These are phyloP conservation scores for Drosophila nannoptera DNA, from an alignment of 1,140 invertebrate genomes.

Conservation along the genomic window DNA sequence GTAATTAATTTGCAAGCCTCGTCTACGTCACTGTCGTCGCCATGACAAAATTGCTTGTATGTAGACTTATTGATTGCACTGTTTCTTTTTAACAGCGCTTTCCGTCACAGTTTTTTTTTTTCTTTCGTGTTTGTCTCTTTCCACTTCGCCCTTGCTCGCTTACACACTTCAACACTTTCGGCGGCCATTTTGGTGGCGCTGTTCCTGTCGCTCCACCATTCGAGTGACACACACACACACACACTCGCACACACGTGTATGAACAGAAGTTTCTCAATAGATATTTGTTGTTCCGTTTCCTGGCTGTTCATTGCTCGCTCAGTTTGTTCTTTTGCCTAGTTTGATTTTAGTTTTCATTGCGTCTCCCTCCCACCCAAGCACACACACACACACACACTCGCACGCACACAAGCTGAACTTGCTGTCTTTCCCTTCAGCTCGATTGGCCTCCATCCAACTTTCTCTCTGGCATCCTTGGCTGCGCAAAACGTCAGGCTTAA, in stretches of 20 bases:
- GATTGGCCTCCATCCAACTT: too few species aligned
- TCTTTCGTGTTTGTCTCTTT: conserved; percentile 25
- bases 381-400: neutral
- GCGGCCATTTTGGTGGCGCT: conserved; percentile 67
- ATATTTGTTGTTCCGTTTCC: conserved; percentile 48
- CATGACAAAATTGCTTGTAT: conserved; percentile 32
- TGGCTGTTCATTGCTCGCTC: conserved; percentile 26
- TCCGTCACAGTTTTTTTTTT: conserved; percentile 17
- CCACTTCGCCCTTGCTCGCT: conserved; percentile 34
- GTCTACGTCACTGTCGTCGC: conserved; percentile 35
- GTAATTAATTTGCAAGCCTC: conserved; percentile 62
- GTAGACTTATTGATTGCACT: conserved; percentile 56
- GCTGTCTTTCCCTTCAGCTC: too few species aligned
- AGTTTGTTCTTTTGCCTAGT: conserved; percentile 26
- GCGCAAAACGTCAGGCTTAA: conserved; percentile 52
- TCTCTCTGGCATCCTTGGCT: conserved; percentile 6
- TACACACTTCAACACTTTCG: conserved; percentile 70
- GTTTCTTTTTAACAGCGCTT: conserved; percentile 32
- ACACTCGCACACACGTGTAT: conserved; percentile 6
- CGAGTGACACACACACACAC: conserved; percentile 29
- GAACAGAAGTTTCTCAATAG: conserved; percentile 54
- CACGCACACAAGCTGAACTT: neutral
- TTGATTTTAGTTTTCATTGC: conserved; percentile 34
- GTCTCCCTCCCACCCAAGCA: conserved; percentile 7
- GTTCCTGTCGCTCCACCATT: conserved; percentile 67